Base-by-base conservation (phyloP, 53 echinoderm and acorn worm species). In the Henricia sp. region DNA sequence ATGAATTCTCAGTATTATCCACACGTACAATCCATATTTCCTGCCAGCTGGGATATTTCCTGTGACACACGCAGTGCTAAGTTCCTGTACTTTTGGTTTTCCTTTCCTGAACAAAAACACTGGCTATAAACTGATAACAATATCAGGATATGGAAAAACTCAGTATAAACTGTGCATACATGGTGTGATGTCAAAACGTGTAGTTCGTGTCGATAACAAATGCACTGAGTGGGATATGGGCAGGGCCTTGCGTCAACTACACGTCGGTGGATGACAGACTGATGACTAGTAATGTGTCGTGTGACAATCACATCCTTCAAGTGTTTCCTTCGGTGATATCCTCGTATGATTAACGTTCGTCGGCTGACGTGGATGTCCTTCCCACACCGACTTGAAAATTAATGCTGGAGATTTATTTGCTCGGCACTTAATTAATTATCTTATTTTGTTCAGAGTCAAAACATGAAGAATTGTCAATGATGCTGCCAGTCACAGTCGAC, bases 151-250 rank as follows among this genome's bases (percentile, higher is more conserved):
- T 9, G 10, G 56, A 53, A 6, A 42, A 10, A 43, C 4, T 35
- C 37, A 30, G 65, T 65, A 32, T n/a, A 16, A 36, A 33, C 19
- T 44, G 6, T 9, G 6, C 13, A 44, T 9, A 17, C 33, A 32
- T 26, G 28, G 9, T 60, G 17, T 9, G 30, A 26, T 32, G 32
- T 6, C 28, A 29, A 34, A 67, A 34, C 59, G 42, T 16, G 44
- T 40, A 58, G 76, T 40, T 41, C 14, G 40, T 24, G 76, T 76
- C 42, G 37, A 40, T 55, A 57, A 75, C 57, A 14, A 53, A 8
- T 6, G 34, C 26, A 32, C 9, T 25, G 39, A 56, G 40, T 40
- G 46, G 59, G 76, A 76, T 76, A 43, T 58, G 59, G 76, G 76
- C 23, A 58, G 76, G 76, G 59, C 76, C n/a, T 59, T 24, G n/a